These are phyloP conservation scores for Allolobophora icterica DNA, from an alignment of 2,888 invertebrate genomes.

Conservation along the genomic window DNA sequence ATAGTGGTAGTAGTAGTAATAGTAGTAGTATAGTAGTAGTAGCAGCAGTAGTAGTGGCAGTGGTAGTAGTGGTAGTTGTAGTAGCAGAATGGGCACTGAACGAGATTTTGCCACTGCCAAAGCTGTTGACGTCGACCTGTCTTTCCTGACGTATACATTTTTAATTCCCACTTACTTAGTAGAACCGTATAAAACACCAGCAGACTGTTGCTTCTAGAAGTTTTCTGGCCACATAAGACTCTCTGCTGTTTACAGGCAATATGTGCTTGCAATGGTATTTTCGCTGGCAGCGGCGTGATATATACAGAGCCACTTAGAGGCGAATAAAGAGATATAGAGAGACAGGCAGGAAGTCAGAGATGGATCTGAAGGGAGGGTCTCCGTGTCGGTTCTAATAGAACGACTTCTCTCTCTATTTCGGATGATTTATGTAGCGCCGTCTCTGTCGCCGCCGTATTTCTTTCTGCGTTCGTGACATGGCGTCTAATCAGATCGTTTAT, in stretches of 20 bases:
- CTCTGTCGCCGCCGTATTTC: neutral
- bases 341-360: neutral
- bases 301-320: neutral
- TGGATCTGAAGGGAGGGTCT: neutral
- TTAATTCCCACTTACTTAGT: no score
- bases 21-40: neutral
- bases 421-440: slow-evolving; percentile 14
- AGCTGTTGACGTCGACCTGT: no score
- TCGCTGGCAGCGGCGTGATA: neutral
- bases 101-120: no score
- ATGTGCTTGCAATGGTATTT: neutral
- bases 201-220: no score
- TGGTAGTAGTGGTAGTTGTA: neutral
- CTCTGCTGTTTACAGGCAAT: neutral
- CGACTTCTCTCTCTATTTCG: slow-evolving; percentile 15
- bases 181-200: no score
- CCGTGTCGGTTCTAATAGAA: neutral
- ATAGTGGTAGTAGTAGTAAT: neutral
- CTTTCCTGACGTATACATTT: no score
- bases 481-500: slow-evolving; percentile 21
- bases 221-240: neutral
- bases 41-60: neutral
- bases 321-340: neutral
- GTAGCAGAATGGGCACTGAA: no score
- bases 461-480: slow-evolving; percentile 14